Evolutionary conservation across 2,888 invertebrate species (phyloP).

Genomic region (Melanostoma mellinum): DNA sequence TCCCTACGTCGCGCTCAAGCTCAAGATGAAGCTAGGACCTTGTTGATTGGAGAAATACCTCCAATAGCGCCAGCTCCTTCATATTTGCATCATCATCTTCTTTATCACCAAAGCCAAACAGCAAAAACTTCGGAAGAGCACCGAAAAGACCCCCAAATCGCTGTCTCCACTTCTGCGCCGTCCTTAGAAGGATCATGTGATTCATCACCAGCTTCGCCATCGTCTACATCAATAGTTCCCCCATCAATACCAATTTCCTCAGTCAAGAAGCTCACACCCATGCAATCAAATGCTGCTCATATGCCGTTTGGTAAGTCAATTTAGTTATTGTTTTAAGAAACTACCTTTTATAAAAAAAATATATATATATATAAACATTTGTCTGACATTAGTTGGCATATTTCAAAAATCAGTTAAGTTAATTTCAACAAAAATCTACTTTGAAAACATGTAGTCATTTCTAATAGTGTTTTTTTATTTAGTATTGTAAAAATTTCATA

Average conservation of each 20-base stretch:
- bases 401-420: too few species aligned
- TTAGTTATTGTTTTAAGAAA: not conserved
- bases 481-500: too few species aligned
- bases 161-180: slow-evolving; percentile 81
- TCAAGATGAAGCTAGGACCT: slow-evolving; percentile 89
- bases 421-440: too few species aligned
- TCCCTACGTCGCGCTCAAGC: slow-evolving; percentile 92
- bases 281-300: slow-evolving; percentile 82
- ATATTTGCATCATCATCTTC: slow-evolving; percentile 76
- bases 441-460: too few species aligned
- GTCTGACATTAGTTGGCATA: too few species aligned
- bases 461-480: too few species aligned
- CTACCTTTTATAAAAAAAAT: too few species aligned
- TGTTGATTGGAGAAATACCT: slow-evolving; percentile 83
- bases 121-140: slow-evolving; percentile 73
- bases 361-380: too few species aligned
- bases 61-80: slow-evolving; percentile 79
- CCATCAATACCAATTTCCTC: slow-evolving; percentile 80
- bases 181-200: slow-evolving; percentile 83
- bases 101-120: slow-evolving; percentile 80
- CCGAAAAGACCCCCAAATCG: slow-evolving; percentile 80
- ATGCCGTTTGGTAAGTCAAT: slow-evolving; percentile 79
- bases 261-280: slow-evolving; percentile 81
- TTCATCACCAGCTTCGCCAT: slow-evolving; percentile 85
- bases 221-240: slow-evolving; percentile 82